Percentiles rank a stretch among this genome's conserved stretches.
Conservation (phyloP, 2,113 vertebrate species). For the Chlamydotis undulata region DNA sequence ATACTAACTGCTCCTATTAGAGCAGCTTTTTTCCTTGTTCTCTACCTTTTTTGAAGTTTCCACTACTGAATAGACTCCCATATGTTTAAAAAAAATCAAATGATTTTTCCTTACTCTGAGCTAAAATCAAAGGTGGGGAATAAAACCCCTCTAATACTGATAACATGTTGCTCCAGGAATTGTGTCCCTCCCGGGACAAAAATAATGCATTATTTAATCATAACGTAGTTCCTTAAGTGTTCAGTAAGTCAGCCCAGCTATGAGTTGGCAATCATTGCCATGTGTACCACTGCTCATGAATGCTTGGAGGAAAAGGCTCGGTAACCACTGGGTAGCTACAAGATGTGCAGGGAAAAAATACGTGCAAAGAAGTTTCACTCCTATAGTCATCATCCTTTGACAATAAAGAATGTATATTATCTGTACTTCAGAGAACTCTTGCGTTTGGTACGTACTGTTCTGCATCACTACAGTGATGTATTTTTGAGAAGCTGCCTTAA, state of each 20-base stretch:
- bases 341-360: background rate
- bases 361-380: background rate
- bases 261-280: background rate
- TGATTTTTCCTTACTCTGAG: background rate
- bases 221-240: background rate
- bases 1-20: background rate
- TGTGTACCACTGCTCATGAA: background rate
- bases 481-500: background rate
- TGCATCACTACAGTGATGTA: background rate
- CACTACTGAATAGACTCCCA: background rate
- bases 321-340: background rate
- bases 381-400: background rate
- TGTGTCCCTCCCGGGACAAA: background rate
- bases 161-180: background rate
- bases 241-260: background rate
- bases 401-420: background rate
- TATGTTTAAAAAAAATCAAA: slow-evolving; percentile 3
- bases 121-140: background rate
- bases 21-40: background rate
- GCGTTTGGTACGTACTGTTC: background rate
- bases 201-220: background rate
- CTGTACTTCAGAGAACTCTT: background rate
- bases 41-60: background rate
- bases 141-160: background rate
- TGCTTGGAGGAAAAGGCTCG: background rate